Evolutionary conservation across 1,140 invertebrate species (phyloP).

Genomic region (Nomia melanderi): DNA sequence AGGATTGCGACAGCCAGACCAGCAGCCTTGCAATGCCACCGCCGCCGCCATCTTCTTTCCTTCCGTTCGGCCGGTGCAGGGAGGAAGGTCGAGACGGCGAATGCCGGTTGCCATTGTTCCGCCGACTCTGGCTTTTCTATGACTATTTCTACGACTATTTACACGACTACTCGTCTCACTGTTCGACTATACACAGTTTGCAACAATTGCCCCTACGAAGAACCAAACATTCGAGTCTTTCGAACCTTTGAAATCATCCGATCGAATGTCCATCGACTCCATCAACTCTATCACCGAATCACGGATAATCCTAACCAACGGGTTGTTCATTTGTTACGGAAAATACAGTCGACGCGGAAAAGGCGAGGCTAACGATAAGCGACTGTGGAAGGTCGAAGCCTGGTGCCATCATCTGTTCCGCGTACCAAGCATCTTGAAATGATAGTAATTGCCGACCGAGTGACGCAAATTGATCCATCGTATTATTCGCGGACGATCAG

Average conservation of each 20-base stretch:
- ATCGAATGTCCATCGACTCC: no score
- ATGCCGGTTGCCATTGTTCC: neutral
- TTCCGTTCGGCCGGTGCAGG: neutral
- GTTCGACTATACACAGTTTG: no score
- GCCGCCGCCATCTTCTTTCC: conserved; percentile 39
- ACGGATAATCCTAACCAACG: no score
- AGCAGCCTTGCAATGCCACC: conserved; percentile 70
- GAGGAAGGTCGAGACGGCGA: neutral
- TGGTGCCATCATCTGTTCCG: conserved; percentile 34
- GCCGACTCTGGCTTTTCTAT: neutral
- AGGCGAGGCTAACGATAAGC: neutral
- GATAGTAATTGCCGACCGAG: conserved; percentile 27
- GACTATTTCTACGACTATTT: no score
- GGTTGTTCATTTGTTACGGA: no score
- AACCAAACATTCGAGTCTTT: no score
- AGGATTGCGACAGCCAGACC: conserved; percentile 55
- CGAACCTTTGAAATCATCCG: no score
- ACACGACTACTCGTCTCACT: no score
- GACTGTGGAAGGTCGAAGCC: conserved; percentile 13
- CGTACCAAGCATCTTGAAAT: conserved; percentile 30
- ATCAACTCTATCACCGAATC: no score
- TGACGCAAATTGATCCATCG: conserved; percentile 46
- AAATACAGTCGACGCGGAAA: no score
- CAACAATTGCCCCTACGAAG: no score
- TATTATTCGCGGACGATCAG: conserved; percentile 45